These are phyloP conservation scores for Zosterops hypoxanthus DNA, from an alignment of 2,113 vertebrate genomes.

Conservation along the genomic window DNA sequence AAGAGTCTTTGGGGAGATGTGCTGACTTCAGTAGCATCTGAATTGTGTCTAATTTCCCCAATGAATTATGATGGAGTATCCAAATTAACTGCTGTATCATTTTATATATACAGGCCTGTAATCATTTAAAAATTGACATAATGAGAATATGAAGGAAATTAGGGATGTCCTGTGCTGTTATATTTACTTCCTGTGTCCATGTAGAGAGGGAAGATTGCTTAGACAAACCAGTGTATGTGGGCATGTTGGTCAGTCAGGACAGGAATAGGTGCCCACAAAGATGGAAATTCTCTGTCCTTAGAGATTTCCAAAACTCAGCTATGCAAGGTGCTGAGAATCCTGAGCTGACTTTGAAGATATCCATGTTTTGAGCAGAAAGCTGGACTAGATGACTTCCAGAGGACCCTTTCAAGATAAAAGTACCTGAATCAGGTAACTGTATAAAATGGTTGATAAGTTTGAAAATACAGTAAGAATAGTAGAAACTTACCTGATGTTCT, in stretches of 20 bases:
- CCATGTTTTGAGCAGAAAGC: background rate
- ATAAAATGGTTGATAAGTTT: background rate
- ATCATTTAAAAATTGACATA: background rate
- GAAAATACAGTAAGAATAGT: background rate
- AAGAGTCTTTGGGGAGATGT: background rate
- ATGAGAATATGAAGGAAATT: background rate
- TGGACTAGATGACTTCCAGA: background rate
- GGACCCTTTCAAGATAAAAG: background rate
- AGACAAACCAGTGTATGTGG: background rate
- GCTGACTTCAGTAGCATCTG: background rate
- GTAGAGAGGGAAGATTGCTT: background rate
- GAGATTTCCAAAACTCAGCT: background rate
- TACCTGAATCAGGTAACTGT: background rate
- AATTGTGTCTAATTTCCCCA: background rate
- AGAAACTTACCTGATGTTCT: background rate
- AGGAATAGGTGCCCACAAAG: background rate
- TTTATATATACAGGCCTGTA: background rate
- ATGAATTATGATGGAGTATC: background rate
- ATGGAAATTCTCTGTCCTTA: background rate
- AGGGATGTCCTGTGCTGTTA: background rate
- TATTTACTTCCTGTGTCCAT: background rate
- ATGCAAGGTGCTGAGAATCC: background rate
- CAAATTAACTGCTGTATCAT: background rate
- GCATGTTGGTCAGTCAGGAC: background rate
- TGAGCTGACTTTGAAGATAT: background rate